Percentiles rank a stretch among this genome's conserved stretches.
Conservation (phyloP, 2,888 invertebrate species). For the Creontiades dilutus region DNA sequence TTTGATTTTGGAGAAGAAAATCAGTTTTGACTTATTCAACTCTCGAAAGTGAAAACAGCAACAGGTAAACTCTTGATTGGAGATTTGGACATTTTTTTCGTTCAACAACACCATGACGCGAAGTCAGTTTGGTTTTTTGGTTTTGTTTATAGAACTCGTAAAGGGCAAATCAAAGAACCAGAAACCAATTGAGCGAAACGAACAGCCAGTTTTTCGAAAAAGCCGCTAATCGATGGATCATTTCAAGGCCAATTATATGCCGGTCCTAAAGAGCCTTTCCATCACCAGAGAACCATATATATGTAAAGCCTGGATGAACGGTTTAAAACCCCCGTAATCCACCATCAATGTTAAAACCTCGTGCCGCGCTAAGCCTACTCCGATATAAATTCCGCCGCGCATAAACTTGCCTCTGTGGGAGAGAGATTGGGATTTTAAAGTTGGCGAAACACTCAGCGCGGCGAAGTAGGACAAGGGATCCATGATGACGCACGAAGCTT, state of each 20-base stretch:
- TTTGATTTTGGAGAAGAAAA: no score
- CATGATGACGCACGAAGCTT: no score
- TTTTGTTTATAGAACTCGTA: no score
- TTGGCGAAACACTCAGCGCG: background rate
- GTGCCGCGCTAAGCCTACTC: background rate
- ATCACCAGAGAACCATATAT: background rate
- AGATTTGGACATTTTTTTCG: no score
- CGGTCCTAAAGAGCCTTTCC: background rate
- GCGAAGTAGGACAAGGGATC: background rate
- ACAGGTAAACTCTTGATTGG: no score
- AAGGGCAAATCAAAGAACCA: no score
- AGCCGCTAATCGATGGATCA: background rate
- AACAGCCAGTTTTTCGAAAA: no score
- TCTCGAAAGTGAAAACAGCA: no score
- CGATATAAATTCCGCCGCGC: conserved; percentile 9
- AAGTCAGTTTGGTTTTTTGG: no score
- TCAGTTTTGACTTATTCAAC: no score
- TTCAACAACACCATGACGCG: no score
- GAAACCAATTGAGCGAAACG: no score
- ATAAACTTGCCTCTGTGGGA: background rate
- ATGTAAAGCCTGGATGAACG: background rate
- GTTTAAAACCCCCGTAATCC: background rate
- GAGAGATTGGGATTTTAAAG: conserved; percentile 3
- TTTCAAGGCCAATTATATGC: background rate
- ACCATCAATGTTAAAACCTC: conserved; percentile 15